Percentiles rank a stretch among this genome's conserved stretches.
Evolutionary conservation across 2,797 vertebrate species (phyloP).

Genomic region (Eupleurogrammus muticus): DNA sequence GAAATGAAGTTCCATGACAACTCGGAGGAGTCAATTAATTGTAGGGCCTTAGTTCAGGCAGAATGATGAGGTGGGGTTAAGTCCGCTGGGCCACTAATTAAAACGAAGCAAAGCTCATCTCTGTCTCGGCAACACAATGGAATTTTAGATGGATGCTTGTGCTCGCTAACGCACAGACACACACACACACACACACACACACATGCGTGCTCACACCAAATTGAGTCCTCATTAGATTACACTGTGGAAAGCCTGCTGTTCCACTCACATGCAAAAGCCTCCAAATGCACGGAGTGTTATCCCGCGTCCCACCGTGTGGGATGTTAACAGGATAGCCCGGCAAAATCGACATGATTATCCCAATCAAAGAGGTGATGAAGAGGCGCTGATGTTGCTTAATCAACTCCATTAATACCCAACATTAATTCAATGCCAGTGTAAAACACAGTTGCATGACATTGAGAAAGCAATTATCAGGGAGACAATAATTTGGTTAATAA

Average conservation of each 20-base stretch:
- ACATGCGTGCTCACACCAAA: constrained; percentile 6
- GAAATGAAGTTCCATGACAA: constrained; percentile 81
- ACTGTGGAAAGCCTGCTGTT: constrained; percentile 22
- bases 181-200: not conserved
- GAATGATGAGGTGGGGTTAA: constrained; percentile 80
- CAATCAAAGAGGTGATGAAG: constrained; percentile 60
- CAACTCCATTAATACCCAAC: constrained; percentile 60
- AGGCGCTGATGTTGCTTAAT: constrained; percentile 57
- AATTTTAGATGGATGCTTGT: constrained; percentile 57
- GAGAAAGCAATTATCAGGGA: constrained; percentile 76
- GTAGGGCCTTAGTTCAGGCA: constrained; percentile 68
- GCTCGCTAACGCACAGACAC: constrained; percentile 16
- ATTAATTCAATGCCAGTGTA: constrained; percentile 69
- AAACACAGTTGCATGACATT: constrained; percentile 76
- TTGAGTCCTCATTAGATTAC: constrained; percentile 47
- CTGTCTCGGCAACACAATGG: constrained; percentile 51
- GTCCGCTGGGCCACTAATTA: constrained; percentile 83
- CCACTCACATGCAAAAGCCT: constrained; percentile 15
- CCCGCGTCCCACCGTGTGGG: constrained; percentile 9
- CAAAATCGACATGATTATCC: constrained; percentile 58
- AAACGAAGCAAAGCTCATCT: constrained; percentile 76
- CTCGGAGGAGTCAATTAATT: constrained; percentile 82
- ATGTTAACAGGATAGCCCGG: constrained; percentile 37
- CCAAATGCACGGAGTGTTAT: constrained; percentile 3
- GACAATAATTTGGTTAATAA: constrained; percentile 80